These are phyloP conservation scores for Squalus acanthias DNA, from an alignment of 2,797 vertebrate species.

Conservation along the genomic window DNA sequence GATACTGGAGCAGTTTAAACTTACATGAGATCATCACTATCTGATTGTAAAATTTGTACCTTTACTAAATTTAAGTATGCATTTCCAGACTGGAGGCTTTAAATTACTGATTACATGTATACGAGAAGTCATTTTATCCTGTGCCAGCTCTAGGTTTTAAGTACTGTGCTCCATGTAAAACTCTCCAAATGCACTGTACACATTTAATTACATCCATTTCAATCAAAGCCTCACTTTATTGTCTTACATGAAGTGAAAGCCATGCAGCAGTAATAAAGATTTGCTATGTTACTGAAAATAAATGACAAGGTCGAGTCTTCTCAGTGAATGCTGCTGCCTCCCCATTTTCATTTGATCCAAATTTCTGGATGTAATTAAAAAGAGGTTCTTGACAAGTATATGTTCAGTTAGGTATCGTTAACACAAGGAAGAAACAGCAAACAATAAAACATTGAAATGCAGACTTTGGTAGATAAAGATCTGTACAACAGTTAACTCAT, in stretches of 20 bases:
- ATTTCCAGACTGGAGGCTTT: constrained; percentile 22
- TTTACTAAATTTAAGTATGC: neutral
- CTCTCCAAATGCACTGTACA: neutral
- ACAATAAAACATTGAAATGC: constrained; percentile 4
- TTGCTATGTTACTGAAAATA: neutral
- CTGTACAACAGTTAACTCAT: neutral
- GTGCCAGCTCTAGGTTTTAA: neutral
- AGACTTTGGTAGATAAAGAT: neutral
- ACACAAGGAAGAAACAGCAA: neutral
- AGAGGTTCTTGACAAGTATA: neutral
- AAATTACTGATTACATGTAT: constrained; percentile 2
- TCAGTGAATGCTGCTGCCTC: neutral
- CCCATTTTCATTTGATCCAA: neutral
- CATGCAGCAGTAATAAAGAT: neutral
- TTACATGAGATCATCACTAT: neutral
- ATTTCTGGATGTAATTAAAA: neutral
- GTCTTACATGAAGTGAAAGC: neutral
- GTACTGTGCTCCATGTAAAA: neutral
- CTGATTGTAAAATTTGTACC: neutral
- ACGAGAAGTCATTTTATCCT: neutral
- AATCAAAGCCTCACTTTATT: constrained; percentile 17
- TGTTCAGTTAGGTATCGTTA: neutral
- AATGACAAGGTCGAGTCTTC: neutral
- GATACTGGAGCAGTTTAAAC: neutral
- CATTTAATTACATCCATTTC: constrained; percentile 11